These are phyloP conservation scores for Hippocampus kuda DNA, from an alignment of 2,797 vertebrate species.

Conservation along the genomic window DNA sequence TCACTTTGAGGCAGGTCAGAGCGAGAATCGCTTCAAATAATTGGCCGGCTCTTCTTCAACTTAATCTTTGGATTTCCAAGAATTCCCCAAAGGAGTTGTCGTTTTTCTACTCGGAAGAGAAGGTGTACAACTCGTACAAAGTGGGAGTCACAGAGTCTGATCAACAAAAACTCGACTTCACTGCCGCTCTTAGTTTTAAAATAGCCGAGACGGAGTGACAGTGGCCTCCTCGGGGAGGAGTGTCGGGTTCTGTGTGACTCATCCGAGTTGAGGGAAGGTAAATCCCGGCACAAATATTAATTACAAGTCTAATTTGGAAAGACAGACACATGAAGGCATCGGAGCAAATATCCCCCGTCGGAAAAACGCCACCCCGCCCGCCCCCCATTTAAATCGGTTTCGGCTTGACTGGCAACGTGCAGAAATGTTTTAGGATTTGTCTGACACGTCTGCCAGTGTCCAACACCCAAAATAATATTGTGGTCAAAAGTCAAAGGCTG, in stretches of 20 bases:
- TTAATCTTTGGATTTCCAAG: background rate
- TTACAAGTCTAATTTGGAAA: background rate
- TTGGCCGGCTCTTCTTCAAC: background rate
- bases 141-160: background rate
- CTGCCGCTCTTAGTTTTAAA: conserved; percentile 34
- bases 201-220: conserved; percentile 31
- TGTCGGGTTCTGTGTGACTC: conserved; percentile 37
- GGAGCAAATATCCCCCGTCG: background rate
- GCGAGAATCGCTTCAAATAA: background rate
- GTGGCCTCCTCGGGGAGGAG: conserved; percentile 16
- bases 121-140: background rate
- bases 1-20: background rate
- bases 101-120: background rate
- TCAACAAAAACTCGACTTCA: background rate
- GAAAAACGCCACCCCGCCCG: background rate
- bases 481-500: conserved; percentile 21
- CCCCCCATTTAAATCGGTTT: background rate
- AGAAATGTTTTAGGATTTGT: background rate
- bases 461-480: conserved; percentile 21
- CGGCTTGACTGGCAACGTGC: background rate
- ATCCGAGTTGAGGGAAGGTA: conserved; percentile 14
- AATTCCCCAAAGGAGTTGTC: background rate
- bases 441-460: background rate
- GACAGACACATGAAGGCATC: background rate
- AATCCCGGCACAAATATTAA: conserved; percentile 7